phyloP scores from a whole-genome alignment of 2,113 vertebrate species.

The Podarcis cretensis region DNA sequence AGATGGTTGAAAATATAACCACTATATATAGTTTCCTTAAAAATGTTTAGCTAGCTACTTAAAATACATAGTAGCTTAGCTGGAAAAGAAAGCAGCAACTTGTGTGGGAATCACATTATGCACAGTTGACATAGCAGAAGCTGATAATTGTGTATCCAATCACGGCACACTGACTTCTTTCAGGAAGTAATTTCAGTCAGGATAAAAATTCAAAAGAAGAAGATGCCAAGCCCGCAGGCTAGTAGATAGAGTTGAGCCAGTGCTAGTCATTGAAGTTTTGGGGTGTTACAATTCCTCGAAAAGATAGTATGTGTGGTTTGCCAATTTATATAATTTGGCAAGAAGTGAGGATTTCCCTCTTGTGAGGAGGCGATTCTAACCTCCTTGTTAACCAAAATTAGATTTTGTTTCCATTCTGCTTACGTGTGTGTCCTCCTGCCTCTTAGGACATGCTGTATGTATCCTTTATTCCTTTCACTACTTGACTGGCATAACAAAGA shows the following conservation, averaged over 20 bases:
- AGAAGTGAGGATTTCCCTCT: not conserved
- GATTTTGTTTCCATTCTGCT: not conserved
- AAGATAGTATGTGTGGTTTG: not conserved
- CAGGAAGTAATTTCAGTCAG: not conserved
- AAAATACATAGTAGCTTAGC: not conserved
- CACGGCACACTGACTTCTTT: not conserved
- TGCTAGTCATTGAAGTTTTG: not conserved
- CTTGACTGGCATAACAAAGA: not conserved
- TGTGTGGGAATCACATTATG: not conserved
- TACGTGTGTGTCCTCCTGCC: not conserved
- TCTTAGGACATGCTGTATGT: not conserved
- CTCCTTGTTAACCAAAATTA: not conserved
- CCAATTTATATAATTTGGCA: too few relatives aligned
- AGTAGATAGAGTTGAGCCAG: not conserved
- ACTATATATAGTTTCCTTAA: not conserved
- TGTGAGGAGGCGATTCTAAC: not conserved
- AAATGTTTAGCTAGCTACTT: not conserved
- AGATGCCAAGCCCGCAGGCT: not conserved
- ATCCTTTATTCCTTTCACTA: not conserved
- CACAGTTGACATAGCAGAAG: not conserved
- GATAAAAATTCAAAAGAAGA: not conserved
- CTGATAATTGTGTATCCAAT: not conserved
- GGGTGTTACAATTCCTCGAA: not conserved
- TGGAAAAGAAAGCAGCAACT: not conserved
- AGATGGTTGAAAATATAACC: not conserved